Evolutionary conservation across 1,140 invertebrate species (phyloP).

Genomic region (Cotesia chilonis): DNA sequence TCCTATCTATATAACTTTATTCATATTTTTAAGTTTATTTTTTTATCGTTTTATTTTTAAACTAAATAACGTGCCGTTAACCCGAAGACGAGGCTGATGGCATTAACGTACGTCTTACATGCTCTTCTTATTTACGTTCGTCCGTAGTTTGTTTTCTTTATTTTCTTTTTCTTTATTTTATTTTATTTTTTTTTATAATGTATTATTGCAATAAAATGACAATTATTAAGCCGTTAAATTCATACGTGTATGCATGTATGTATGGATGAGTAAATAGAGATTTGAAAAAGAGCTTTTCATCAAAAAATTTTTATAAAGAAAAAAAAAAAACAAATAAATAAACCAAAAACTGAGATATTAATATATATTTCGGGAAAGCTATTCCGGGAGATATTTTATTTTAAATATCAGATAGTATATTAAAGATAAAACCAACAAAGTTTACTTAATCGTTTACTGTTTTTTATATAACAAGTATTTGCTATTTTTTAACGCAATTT

Average conservation of each 20-base stretch:
- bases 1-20: background rate
- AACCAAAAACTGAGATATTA: no score
- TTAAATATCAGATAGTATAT: no score
- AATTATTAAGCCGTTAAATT: background rate
- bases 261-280: background rate
- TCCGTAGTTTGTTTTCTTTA: background rate
- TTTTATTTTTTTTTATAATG: background rate
- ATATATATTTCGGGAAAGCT: no score
- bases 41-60: constrained; percentile 11
- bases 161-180: background rate
- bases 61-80: constrained; percentile 16
- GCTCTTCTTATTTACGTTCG: background rate
- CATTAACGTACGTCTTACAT: constrained; percentile 1
- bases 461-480: no score
- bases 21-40: constrained; percentile 21
- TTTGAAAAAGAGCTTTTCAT: background rate
- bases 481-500: no score
- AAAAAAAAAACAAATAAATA: no score
- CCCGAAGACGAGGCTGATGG: constrained; percentile 19
- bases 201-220: constrained; percentile 7
- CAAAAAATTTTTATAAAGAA: no score
- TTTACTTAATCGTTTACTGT: no score
- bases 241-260: no score
- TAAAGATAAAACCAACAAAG: no score
- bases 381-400: no score